Evolutionary conservation across 2,888 invertebrate species (phyloP).

Genomic region (Xestia ashworthii): DNA sequence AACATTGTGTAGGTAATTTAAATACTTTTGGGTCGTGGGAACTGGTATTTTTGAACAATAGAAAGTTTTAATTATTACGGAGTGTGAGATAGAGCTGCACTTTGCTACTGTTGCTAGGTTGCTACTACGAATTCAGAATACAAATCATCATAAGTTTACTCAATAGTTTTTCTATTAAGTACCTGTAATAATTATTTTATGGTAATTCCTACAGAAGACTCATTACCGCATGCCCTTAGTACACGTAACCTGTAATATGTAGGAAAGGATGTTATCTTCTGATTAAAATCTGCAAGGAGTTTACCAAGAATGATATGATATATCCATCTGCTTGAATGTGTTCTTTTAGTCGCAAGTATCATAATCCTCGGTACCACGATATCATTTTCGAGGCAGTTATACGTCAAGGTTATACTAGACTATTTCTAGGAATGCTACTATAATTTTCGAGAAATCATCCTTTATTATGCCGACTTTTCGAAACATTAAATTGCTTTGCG

Average conservation of each 20-base stretch:
- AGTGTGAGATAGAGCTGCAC: not conserved
- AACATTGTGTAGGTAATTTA: conserved; percentile 27
- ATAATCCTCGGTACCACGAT: not conserved
- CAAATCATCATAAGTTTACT: not conserved
- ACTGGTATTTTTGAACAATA: conserved; percentile 5
- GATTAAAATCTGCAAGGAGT: not conserved
- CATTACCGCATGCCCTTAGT: too few relatives aligned
- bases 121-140: conserved; percentile 5
- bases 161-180: not conserved
- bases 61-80: conserved; percentile 30
- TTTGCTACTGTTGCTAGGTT: not conserved
- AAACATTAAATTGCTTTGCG: conserved; percentile 37
- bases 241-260: too few relatives aligned
- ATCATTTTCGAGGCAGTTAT: not conserved
- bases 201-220: not conserved
- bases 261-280: too few relatives aligned
- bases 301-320: not conserved
- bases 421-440: not conserved
- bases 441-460: conserved; percentile 26
- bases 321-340: not conserved
- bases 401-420: not conserved
- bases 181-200: not conserved
- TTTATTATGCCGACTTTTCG: conserved; percentile 10
- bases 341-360: not conserved
- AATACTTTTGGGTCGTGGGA: conserved; percentile 29